phyloP scores from a whole-genome alignment of 2,113 vertebrate genomes.

The Dendropsophus ebraccatus region DNA sequence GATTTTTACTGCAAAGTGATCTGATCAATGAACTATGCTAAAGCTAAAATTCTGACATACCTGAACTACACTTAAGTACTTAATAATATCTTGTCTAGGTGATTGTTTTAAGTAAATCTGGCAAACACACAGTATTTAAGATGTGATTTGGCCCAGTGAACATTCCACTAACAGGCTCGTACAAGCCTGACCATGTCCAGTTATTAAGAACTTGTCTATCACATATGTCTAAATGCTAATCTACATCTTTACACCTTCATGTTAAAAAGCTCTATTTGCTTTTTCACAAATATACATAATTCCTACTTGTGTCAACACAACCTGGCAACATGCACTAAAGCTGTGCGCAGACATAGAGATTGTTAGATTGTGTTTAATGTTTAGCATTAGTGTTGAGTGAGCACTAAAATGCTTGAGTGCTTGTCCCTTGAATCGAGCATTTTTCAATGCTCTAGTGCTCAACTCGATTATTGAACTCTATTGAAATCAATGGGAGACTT shows the following conservation, averaged over 20 bases:
- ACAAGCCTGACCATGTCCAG: conserved; percentile 23
- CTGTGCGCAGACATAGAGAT: background rate
- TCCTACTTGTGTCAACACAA: background rate
- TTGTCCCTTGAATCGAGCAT: too few relatives aligned
- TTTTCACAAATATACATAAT: background rate
- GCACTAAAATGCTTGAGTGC: too few relatives aligned
- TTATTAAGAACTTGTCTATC: background rate
- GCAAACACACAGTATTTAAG: background rate
- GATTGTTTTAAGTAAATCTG: background rate
- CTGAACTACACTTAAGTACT: background rate
- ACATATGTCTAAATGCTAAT: background rate
- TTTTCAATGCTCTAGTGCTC: too few relatives aligned
- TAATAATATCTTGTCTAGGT: conserved; percentile 8
- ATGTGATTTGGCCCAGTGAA: background rate
- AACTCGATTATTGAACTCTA: too few relatives aligned
- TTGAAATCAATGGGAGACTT: too few relatives aligned
- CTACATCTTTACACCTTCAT: background rate
- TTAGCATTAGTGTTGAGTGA: too few relatives aligned
- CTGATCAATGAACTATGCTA: too few relatives aligned
- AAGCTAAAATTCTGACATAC: background rate
- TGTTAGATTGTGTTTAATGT: background rate
- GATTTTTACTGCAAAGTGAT: too few relatives aligned
- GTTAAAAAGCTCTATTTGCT: background rate
- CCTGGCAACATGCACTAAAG: background rate
- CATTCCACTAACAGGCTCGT: conserved; percentile 44